Evolutionary conservation across 2,797 vertebrate genomes (phyloP).

Genomic region (Borostomias antarcticus): DNA sequence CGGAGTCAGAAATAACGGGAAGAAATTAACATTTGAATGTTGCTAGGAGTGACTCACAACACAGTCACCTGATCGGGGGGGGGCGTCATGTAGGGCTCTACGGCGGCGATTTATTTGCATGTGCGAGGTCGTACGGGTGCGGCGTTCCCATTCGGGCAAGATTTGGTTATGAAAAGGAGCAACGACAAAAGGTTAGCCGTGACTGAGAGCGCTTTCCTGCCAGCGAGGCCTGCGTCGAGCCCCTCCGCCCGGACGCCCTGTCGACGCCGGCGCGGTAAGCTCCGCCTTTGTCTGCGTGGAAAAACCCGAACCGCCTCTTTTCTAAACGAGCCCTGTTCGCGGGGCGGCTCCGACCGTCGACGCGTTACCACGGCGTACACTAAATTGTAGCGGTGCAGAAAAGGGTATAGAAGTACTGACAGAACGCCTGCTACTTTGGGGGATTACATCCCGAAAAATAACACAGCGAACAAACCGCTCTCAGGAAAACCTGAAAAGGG

Average conservation of each 20-base stretch:
- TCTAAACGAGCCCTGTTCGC: constrained; percentile 24
- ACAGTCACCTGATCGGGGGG: constrained; percentile 44
- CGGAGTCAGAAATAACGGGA: constrained; percentile 52
- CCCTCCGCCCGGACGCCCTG: no score
- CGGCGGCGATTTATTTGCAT: constrained; percentile 35
- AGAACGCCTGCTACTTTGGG: constrained; percentile 39
- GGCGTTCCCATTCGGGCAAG: constrained; percentile 17
- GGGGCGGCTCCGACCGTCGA: constrained; percentile 42
- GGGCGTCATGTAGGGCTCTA: constrained; percentile 21
- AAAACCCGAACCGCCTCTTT: constrained; percentile 24
- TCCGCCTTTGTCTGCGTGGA: constrained; percentile 4
- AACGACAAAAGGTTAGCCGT: not conserved
- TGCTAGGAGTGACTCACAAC: constrained; percentile 63
- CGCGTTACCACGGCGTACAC: constrained; percentile 24
- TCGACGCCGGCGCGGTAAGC: no score
- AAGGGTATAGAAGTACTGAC: constrained; percentile 32
- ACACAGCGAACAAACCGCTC: constrained; percentile 12
- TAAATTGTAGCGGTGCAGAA: constrained; percentile 24
- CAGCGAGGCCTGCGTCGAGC: no score
- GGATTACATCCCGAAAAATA: constrained; percentile 32
- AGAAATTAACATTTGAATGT: constrained; percentile 76
- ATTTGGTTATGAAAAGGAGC: constrained; percentile 18
- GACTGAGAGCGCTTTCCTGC: not conserved
- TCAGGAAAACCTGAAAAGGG: not conserved
- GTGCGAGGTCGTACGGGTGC: not conserved